Base-by-base conservation (phyloP, 2,113 vertebrate genomes). In the Sakesphorus luctuosus region DNA sequence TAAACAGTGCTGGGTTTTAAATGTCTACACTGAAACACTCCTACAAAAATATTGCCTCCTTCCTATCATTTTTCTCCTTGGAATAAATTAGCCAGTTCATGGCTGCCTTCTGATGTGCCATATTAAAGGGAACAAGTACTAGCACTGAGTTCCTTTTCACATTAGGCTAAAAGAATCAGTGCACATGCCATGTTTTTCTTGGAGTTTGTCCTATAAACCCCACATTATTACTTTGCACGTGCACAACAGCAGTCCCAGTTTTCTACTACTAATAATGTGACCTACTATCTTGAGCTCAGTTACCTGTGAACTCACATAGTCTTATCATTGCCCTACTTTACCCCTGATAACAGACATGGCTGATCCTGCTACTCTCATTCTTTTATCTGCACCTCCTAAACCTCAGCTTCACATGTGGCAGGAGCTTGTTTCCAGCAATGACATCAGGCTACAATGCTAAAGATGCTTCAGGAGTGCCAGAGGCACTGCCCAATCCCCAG, bases 351-450 rank as follows among this genome's bases (percentile, higher is more conserved):
- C 1, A 44, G 23, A 53, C 38, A 49, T 13, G n/a, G 31, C n/a
- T 25, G 14, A 28, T 4, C 11, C 0, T 53, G 44, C 59, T 61
- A 29, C 36, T 9, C 33, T 38, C 13, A 19, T 24, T n/a, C 63
- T 80, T 24, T 50, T 12, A 53, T 44, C 23, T 69, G 35, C 43
- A 36, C 43, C 36, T 58, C 40, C 16, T 23, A 88, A 58, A 61
- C 3, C 9, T 0, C 0, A 20, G 50, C 55, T 46, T n/a, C n/a
- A 18, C 0, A 0, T 12, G 49, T 61, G 31, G 55, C 44, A 74
- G 40, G 25, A 81, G 55, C 44, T 58, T 7, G 4, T 26, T 84
- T 21, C 26, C 59, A 88, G 74, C 69, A 65, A 69, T 3, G 14
- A 49, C 61, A 59, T 10, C 35, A 83, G 26, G 26, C 31, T 85